Evolutionary conservation across 2,888 invertebrate species (phyloP), one percentile per base, ranked within the genome.

Genomic region (Dryobotodes eremita): DNA sequence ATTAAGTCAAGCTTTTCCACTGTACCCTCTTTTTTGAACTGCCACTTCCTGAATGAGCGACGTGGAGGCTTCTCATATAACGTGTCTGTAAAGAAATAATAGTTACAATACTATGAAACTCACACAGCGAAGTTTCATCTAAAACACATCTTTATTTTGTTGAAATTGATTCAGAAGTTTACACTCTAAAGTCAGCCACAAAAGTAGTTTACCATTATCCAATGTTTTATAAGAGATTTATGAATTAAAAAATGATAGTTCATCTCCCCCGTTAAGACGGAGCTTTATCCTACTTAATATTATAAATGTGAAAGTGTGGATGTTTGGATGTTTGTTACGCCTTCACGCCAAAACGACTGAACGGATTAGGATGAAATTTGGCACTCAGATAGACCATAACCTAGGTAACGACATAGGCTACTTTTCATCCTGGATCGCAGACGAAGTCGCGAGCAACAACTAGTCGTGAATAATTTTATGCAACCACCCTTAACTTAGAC

Each of bases 41-140:
- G 89, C 95, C 95, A 96, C 23, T 92, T 94, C 50, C 80, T 94
- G 85, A 89, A 96, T 1, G 96, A 96, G 1, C 96, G 90, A 13
- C 91, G 93, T 0, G 95, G 92, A 0, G 95, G 96, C 0, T 79
- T 79, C 69, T 93, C 94, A 65, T 91, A 94, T 31, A 88, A 59
- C 3, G 94, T 91, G 13, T 91, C 96, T 96, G 90, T 13, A 83
- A 81, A 57, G 6, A 72, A 65, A 70, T 50, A 10, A 20, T 20
- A 31, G 10, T 68, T 15, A 17, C 4, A 64, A 64, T 48, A 59
- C 1, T 11, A 42, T 42, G 15, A 31, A 23, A 74, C 11, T 31
- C 15, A 46, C 15, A 17, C 11, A 20, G n/a, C 42, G 11, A 7
- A 13, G 26, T 53, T 42, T 2, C 53, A 11, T 31, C 2, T 31